These are phyloP conservation scores for Haliclystus octoradiatus DNA, from an alignment of 30 jellyfish, hydroid and myxozoan species.

Conservation along the genomic window DNA sequence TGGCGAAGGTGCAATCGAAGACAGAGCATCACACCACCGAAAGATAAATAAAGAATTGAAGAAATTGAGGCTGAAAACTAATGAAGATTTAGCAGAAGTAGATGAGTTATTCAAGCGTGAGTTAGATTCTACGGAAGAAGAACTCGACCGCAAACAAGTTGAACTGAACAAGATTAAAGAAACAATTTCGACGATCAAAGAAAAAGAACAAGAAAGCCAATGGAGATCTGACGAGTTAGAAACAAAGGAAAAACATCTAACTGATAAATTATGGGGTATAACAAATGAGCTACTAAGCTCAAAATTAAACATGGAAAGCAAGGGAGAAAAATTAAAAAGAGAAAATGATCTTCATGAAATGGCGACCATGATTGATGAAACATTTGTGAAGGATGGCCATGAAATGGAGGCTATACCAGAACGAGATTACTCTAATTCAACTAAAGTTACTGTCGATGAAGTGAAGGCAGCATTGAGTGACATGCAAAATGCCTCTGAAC, in stretches of 20 bases:
- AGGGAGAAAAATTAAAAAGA: background rate
- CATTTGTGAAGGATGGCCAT: background rate
- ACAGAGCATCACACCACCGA: background rate
- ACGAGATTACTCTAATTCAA: background rate
- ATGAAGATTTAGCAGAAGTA: background rate
- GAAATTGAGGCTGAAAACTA: background rate
- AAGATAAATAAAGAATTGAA: background rate
- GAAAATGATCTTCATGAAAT: background rate
- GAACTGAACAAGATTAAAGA: background rate
- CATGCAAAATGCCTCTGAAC: background rate
- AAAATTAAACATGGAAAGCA: background rate
- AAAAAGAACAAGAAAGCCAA: background rate
- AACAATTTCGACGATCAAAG: background rate
- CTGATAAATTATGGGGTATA: background rate
- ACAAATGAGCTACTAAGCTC: background rate
- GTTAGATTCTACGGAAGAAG: background rate
- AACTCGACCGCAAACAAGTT: background rate
- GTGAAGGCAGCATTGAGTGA: background rate
- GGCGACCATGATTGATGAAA: background rate
- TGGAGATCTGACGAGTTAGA: background rate
- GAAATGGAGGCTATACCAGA: too few species aligned
- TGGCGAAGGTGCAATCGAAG: background rate
- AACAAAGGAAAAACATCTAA: background rate
- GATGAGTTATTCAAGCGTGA: background rate
- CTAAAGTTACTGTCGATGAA: background rate